Percentiles rank a stretch among this genome's conserved stretches.
phyloP scores from a whole-genome alignment of 2,888 invertebrate species.

The Drosophila cognata region DNA sequence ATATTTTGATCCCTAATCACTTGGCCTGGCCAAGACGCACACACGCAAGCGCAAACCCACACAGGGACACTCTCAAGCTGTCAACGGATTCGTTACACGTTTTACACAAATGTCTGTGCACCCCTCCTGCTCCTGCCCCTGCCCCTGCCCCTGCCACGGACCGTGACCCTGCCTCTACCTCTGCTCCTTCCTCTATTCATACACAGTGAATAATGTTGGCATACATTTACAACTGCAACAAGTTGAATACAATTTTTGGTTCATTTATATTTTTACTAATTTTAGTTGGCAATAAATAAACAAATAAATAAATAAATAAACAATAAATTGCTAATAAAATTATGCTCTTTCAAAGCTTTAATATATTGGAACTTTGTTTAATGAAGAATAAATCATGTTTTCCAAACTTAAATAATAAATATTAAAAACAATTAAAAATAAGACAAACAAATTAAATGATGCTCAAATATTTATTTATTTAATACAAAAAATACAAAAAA shows the following conservation, averaged over 20 bases:
- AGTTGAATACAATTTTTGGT: no score
- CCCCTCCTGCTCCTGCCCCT: not conserved
- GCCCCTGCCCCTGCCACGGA: not conserved
- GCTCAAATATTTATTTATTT: no score
- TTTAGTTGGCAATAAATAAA: not conserved
- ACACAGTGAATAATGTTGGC: not conserved
- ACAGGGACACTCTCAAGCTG: slow-evolving; percentile 62
- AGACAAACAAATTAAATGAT: not conserved
- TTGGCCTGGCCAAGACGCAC: slow-evolving; percentile 33
- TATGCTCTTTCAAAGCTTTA: not conserved
- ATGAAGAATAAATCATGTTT: not conserved
- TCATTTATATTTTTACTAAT: not conserved
- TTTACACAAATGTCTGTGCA: slow-evolving; percentile 70
- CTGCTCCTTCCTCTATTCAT: not conserved
- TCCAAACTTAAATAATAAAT: not conserved
- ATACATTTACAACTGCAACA: no score
- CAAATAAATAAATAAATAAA: not conserved
- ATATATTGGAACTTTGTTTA: no score
- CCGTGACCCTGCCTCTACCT: not conserved
- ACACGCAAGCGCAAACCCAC: slow-evolving; percentile 14
- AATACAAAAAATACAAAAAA: no score
- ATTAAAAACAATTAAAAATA: not conserved
- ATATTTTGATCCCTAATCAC: slow-evolving; percentile 78
- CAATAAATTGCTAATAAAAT: not conserved
- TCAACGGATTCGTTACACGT: slow-evolving; percentile 77